These are phyloP conservation scores for Eleginops maclovinus DNA, from an alignment of 2,113 vertebrate species.

Conservation along the genomic window DNA sequence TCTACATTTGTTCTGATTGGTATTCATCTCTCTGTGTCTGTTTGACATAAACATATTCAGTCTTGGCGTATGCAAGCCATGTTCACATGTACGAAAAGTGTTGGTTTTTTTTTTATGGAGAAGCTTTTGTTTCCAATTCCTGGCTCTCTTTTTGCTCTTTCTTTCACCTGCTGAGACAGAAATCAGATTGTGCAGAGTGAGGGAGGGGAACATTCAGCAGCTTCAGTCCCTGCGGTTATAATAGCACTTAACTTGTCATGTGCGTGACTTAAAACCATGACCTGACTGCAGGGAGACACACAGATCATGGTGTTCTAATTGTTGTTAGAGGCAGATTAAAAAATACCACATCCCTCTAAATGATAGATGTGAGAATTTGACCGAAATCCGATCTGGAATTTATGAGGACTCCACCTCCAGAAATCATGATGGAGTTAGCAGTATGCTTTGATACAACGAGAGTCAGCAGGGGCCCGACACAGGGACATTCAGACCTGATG, in stretches of 20 bases:
- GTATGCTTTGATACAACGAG: constrained; percentile 25
- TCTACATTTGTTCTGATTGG: no score
- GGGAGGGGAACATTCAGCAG: no score
- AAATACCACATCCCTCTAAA: constrained; percentile 35
- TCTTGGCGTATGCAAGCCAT: background rate
- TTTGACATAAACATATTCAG: background rate
- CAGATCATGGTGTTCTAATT: constrained; percentile 32
- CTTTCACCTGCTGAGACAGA: background rate
- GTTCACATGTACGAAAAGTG: background rate
- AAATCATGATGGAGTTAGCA: constrained; percentile 31
- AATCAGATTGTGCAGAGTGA: no score
- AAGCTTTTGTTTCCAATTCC: background rate
- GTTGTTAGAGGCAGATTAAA: constrained; percentile 27
- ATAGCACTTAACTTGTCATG: constrained; percentile 10
- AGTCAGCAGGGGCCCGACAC: constrained; percentile 23
- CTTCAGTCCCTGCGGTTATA: background rate
- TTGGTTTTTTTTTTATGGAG: background rate
- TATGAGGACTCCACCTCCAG: constrained; percentile 48
- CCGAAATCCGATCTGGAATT: constrained; percentile 56
- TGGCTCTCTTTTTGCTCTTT: background rate
- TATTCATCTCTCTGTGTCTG: background rate
- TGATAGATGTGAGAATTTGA: constrained; percentile 8
- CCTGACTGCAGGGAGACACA: background rate
- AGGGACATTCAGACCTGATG: constrained; percentile 44
- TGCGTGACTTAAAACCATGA: constrained; percentile 20